These are phyloP conservation scores for Pantala flavescens DNA, from an alignment of 1,140 invertebrate species.

Conservation along the genomic window DNA sequence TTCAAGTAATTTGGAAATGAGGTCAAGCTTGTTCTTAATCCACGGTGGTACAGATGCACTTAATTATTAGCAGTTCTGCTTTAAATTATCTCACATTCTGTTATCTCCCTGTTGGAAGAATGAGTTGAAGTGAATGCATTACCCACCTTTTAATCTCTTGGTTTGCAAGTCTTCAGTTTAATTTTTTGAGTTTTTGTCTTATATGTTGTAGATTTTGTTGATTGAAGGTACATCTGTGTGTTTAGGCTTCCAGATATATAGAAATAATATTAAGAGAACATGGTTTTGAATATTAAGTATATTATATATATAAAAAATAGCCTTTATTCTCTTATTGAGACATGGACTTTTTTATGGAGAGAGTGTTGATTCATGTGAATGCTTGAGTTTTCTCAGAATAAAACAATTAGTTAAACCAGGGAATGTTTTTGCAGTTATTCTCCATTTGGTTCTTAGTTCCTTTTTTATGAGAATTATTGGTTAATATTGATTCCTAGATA, in stretches of 20 bases:
- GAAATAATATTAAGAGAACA: conserved; percentile 6
- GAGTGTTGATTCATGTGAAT: conserved; percentile 9
- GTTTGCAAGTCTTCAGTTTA: background rate
- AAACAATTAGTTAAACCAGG: conserved; percentile 8
- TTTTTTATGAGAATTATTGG: too few relatives aligned
- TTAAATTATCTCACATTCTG: background rate
- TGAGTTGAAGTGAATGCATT: background rate
- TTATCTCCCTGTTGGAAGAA: background rate
- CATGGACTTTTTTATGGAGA: conserved; percentile 9
- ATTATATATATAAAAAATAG: conserved; percentile 9
- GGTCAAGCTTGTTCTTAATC: background rate
- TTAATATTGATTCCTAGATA: too few relatives aligned
- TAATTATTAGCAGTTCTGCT: background rate
- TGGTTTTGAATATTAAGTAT: conserved; percentile 8
- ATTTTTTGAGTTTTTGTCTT: background rate
- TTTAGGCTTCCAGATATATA: conserved; percentile 6
- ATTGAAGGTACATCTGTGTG: conserved; percentile 5
- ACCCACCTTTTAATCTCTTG: background rate
- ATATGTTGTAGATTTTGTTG: background rate
- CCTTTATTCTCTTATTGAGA: conserved; percentile 10
- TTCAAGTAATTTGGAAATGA: conserved; percentile 3
- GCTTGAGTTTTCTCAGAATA: conserved; percentile 9
- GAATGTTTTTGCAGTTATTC: background rate
- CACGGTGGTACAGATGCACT: background rate
- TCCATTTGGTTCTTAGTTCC: background rate